Percentiles rank a stretch among this genome's conserved stretches.
Conservation (phyloP, 2,888 invertebrate species). For the Marronus borbonicus region DNA sequence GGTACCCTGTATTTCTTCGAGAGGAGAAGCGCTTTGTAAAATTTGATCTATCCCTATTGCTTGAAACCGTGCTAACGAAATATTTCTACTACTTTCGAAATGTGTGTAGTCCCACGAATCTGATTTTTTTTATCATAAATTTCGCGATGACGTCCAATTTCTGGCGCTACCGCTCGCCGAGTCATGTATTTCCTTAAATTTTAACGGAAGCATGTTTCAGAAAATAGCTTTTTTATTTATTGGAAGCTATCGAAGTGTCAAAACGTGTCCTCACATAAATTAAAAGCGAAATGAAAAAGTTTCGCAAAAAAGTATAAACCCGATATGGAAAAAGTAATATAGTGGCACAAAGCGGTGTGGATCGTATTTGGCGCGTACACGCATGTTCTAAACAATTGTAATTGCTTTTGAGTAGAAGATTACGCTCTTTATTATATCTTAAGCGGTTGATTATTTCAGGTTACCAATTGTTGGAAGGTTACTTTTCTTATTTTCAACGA, state of each 20-base stretch:
- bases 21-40: neutral
- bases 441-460: no score
- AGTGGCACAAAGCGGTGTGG: no score
- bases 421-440: no score
- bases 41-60: neutral
- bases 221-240: constrained; percentile 17
- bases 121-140: constrained; percentile 7
- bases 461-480: no score
- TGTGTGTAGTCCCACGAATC: neutral
- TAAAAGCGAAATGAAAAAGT: constrained; percentile 11
- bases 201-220: constrained; percentile 14
- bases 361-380: no score
- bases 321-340: neutral
- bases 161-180: neutral
- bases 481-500: no score
- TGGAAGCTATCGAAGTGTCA: constrained; percentile 21
- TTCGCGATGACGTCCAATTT: constrained; percentile 10
- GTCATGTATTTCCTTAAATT: constrained; percentile 17
- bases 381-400: no score
- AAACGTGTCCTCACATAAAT: constrained; percentile 7
- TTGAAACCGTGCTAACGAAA: neutral
- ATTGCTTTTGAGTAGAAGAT: no score
- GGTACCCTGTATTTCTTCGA: no score
- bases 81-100: neutral
- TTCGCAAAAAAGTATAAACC: neutral